Conservation (phyloP, 2,113 vertebrate genomes). For the Picathartes gymnocephalus region DNA sequence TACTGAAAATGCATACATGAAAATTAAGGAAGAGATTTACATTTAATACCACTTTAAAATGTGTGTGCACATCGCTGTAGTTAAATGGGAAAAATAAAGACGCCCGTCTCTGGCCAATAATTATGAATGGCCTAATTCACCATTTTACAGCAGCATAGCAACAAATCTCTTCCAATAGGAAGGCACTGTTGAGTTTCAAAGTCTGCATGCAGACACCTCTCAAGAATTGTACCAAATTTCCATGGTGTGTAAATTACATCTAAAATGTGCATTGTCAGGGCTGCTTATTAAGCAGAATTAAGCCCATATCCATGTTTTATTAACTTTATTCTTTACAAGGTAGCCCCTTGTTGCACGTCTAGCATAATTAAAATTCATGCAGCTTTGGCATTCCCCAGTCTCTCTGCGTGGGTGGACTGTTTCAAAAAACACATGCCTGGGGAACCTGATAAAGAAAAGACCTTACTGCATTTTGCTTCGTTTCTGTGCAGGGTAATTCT, state of each 20-base stretch:
- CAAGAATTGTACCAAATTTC: slow-evolving; percentile 19
- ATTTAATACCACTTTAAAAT: slow-evolving; percentile 6
- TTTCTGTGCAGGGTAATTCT: slow-evolving; percentile 8
- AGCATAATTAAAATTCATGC: slow-evolving; percentile 44
- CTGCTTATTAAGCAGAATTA: slow-evolving; percentile 60
- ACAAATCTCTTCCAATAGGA: slow-evolving; percentile 53
- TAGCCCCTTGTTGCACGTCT: slow-evolving; percentile 43
- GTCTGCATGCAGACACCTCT: slow-evolving; percentile 7
- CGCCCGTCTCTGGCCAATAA: background rate
- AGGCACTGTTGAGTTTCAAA: slow-evolving; percentile 7
- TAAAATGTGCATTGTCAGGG: background rate
- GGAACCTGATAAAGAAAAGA: slow-evolving; percentile 31
- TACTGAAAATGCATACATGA: background rate
- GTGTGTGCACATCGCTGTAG: background rate
- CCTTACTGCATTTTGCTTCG: background rate
- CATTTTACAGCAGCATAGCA: slow-evolving; percentile 48
- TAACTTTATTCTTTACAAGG: slow-evolving; percentile 60
- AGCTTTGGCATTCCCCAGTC: slow-evolving; percentile 36
- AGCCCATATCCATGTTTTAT: slow-evolving; percentile 20
- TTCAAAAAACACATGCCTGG: background rate
- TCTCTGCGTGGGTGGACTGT: background rate
- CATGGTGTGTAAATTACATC: slow-evolving; percentile 19
- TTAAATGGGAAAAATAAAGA: background rate
- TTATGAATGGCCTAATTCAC: slow-evolving; percentile 54
- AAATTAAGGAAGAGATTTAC: slow-evolving; percentile 6